A percentile compares a stretch with the other conserved stretches of the same genome.
Evolutionary conservation across 2,113 vertebrate genomes (phyloP).

Genomic region (Corythaixoides concolor): DNA sequence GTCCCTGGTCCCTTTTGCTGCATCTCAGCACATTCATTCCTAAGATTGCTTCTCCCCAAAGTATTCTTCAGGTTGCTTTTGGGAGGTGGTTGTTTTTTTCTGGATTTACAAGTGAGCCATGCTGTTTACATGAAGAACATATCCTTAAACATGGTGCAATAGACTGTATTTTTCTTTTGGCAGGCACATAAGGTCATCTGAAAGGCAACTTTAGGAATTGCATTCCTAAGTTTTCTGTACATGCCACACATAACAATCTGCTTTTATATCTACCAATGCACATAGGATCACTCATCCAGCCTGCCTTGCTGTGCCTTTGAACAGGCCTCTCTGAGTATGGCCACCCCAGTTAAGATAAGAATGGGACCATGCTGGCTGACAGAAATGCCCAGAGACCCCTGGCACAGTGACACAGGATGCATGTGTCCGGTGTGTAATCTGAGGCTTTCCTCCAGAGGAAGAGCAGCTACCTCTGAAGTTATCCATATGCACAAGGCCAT

Average conservation of each 20-base stretch:
- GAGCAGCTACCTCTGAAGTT: neutral
- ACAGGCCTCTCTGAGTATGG: neutral
- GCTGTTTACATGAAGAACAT: neutral
- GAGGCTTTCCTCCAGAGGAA: neutral
- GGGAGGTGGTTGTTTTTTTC: neutral
- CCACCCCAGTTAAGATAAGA: neutral
- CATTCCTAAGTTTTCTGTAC: neutral
- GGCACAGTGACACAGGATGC: neutral
- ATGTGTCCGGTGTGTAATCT: neutral
- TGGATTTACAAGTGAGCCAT: neutral
- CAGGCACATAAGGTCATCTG: neutral
- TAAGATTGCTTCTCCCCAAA: neutral
- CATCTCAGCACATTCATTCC: neutral
- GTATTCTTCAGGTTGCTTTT: neutral
- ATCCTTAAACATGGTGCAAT: neutral
- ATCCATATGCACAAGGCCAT: neutral
- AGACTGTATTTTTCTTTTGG: neutral
- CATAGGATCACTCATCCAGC: neutral
- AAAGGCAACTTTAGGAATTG: neutral
- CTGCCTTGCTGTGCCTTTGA: neutral
- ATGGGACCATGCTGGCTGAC: accelerated
- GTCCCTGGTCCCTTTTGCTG: neutral
- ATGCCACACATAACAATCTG: neutral
- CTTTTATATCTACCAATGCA: neutral
- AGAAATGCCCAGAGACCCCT: neutral